Evolutionary conservation across 2,888 invertebrate genomes (phyloP).

Genomic region (Schrankia costaestrigalis): DNA sequence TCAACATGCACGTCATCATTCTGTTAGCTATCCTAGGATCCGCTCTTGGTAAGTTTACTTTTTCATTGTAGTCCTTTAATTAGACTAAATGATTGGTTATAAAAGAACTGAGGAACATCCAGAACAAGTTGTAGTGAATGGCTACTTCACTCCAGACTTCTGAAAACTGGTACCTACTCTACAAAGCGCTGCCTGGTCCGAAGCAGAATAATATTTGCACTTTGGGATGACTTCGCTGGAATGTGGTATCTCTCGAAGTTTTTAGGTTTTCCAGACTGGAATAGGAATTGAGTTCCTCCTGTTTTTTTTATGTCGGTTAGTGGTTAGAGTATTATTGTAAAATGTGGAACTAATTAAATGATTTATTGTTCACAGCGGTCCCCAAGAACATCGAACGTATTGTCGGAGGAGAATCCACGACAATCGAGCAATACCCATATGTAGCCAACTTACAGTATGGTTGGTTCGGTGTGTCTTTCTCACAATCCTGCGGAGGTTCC

Average conservation of each 20-base stretch:
- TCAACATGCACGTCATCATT: slow-evolving; percentile 1
- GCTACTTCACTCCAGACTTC: too few relatives aligned
- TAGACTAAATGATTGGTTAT: background rate
- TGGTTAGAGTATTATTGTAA: background rate
- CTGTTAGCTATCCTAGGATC: slow-evolving; percentile 36
- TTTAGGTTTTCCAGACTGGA: too few relatives aligned
- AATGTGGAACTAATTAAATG: slow-evolving; percentile 4
- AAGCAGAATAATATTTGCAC: too few relatives aligned
- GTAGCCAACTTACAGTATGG: slow-evolving; percentile 52
- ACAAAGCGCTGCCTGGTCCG: too few relatives aligned
- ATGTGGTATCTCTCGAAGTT: too few relatives aligned
- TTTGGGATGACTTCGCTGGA: too few relatives aligned
- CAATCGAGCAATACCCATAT: slow-evolving; percentile 47
- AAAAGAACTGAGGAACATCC: background rate
- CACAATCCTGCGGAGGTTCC: slow-evolving; percentile 44
- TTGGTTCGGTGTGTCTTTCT: background rate
- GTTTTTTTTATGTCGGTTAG: background rate
- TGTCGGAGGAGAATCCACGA: slow-evolving; percentile 47
- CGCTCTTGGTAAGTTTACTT: slow-evolving; percentile 41
- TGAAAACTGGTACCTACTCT: too few relatives aligned
- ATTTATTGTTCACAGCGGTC: too few relatives aligned
- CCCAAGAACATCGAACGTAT: slow-evolving; percentile 41
- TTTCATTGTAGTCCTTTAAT: too few relatives aligned
- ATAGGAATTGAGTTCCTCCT: too few relatives aligned
- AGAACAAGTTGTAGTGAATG: background rate